A percentile compares a stretch with the other conserved stretches of the same genome.
phyloP scores from a whole-genome alignment of 1,140 invertebrate species.

The Sycobia sp. region DNA sequence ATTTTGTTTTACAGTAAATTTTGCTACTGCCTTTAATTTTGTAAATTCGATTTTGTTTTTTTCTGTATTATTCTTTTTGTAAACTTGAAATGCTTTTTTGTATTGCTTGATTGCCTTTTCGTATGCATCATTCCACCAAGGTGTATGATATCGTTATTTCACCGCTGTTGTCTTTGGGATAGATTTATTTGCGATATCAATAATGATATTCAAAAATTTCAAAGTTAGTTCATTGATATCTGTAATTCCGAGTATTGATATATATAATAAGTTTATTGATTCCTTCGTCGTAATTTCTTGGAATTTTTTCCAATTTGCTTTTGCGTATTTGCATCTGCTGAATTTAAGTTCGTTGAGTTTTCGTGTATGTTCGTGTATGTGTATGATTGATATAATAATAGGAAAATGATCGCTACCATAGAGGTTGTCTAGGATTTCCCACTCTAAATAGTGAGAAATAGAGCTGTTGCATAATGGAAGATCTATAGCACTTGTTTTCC shows the following conservation, averaged over 20 bases:
- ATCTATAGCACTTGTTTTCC: conserved; percentile 43
- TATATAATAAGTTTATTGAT: too few species aligned
- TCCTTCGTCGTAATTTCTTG: not conserved
- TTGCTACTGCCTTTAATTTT: too few species aligned
- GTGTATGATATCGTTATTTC: not conserved
- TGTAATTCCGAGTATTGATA: not conserved
- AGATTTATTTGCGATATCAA: not conserved
- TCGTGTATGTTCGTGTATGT: not conserved
- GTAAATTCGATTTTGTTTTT: too few species aligned
- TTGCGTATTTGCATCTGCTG: not conserved
- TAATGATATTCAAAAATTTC: not conserved
- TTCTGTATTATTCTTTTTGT: not conserved
- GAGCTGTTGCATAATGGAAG: not conserved
- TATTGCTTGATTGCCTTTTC: not conserved
- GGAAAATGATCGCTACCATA: conserved; percentile 3
- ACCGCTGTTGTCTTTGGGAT: not conserved
- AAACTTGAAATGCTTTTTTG: not conserved
- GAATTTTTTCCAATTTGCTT: not conserved
- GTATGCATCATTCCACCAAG: not conserved
- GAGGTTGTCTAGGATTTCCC: not conserved
- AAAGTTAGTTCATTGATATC: not conserved
- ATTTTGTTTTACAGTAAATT: too few species aligned
- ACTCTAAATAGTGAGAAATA: not conserved
- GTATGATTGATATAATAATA: not conserved
- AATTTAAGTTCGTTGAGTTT: too few species aligned